Percentiles rank a stretch among this genome's conserved stretches.
Evolutionary conservation across 2,888 invertebrate genomes (phyloP).

Genomic region (Eristalis pertinax): DNA sequence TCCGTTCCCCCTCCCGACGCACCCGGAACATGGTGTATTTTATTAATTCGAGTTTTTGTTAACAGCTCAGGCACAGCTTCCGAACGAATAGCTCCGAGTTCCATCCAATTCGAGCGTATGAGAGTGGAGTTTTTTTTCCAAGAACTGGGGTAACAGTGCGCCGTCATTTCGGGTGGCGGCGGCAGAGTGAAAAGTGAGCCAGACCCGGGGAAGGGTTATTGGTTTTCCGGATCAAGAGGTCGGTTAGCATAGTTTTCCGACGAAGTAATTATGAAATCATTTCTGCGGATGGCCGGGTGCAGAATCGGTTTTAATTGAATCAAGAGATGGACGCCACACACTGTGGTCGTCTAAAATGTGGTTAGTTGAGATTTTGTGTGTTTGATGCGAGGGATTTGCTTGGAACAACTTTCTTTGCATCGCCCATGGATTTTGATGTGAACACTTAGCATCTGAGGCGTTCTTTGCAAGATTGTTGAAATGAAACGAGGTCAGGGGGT

Average conservation of each 20-base stretch:
- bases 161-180: background rate
- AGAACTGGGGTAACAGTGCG: background rate
- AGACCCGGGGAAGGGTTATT: slow-evolving; percentile 1
- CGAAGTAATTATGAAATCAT: slow-evolving; percentile 50
- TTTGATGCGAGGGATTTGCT: background rate
- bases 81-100: background rate
- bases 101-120: background rate
- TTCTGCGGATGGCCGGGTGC: slow-evolving; percentile 5
- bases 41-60: background rate
- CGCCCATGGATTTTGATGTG: background rate
- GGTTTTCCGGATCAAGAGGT: slow-evolving; percentile 49
- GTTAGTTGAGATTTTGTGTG: background rate
- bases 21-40: slow-evolving; percentile 27
- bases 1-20: slow-evolving; percentile 1
- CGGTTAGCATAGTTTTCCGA: slow-evolving; percentile 48
- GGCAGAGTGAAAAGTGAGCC: background rate
- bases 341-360: slow-evolving; percentile 4
- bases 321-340: background rate
- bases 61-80: background rate
- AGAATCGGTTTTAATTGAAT: slow-evolving; percentile 22
- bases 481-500: background rate
- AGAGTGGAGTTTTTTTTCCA: background rate
- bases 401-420: background rate
- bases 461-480: background rate
- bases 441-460: background rate